Percentiles rank a stretch among this genome's conserved stretches.
These are phyloP conservation scores for Heliconius hermathena DNA, from an alignment of 1,140 invertebrate species.

Conservation along the genomic window DNA sequence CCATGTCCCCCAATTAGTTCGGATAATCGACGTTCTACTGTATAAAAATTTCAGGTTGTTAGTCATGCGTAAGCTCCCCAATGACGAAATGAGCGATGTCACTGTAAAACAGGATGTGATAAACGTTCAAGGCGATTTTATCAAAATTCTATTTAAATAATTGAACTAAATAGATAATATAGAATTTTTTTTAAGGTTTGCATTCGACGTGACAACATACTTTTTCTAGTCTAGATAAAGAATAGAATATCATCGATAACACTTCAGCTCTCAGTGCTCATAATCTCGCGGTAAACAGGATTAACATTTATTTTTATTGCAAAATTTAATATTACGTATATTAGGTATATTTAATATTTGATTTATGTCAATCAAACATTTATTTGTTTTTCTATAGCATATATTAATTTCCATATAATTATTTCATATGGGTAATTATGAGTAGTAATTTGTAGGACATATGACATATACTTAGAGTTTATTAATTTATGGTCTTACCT, in stretches of 20 bases:
- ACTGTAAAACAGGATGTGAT: constrained; percentile 10
- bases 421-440: not conserved
- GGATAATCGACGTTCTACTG: no score
- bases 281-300: not conserved
- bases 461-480: not conserved
- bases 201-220: not conserved
- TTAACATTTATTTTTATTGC: not conserved
- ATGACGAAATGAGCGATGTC: not conserved
- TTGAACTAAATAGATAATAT: not conserved
- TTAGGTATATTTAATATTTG: no score
- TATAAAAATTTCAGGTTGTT: not conserved
- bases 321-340: no score
- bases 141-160: constrained; percentile 1
- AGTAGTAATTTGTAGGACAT: not conserved
- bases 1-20: no score
- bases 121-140: not conserved
- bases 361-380: not conserved
- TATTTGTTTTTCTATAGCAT: not conserved
- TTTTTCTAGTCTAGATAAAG: not conserved
- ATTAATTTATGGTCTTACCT: constrained; percentile 52
- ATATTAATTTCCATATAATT: not conserved
- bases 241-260: not conserved
- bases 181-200: not conserved
- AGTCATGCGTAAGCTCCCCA: not conserved
- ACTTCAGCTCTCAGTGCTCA: not conserved